Conservation (phyloP, 2,888 invertebrate genomes). For the Diloba caeruleocephala region DNA sequence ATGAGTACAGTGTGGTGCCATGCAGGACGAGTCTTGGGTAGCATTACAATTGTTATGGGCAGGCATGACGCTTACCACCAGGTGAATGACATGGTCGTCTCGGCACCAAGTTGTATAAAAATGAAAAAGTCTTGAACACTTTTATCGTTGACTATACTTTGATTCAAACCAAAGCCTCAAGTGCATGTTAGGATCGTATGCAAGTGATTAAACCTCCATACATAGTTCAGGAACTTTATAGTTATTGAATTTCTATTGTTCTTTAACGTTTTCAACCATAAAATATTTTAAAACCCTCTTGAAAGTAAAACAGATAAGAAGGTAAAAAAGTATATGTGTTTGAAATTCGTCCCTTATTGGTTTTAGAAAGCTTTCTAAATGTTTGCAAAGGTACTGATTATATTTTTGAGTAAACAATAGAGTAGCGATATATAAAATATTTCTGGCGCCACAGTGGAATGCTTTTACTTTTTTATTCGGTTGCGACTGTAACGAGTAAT, state of each 20-base stretch:
- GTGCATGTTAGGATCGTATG: slow-evolving; percentile 23
- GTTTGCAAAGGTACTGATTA: slow-evolving; percentile 46
- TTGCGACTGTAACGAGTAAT: slow-evolving; percentile 9
- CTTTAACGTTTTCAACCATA: slow-evolving; percentile 24
- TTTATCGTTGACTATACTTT: slow-evolving; percentile 20
- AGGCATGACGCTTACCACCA: no score
- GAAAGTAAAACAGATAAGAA: slow-evolving; percentile 14
- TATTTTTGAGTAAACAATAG: slow-evolving; percentile 21
- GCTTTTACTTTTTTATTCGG: slow-evolving; percentile 1
- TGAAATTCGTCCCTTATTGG: slow-evolving; percentile 21
- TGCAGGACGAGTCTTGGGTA: no score
- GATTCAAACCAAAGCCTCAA: slow-evolving; percentile 34
- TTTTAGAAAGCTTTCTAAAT: slow-evolving; percentile 25
- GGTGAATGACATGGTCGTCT: no score
- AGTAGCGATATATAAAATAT: slow-evolving; percentile 21
- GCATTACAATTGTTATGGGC: no score
- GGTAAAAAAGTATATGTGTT: slow-evolving; percentile 6
- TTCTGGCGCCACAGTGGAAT: slow-evolving; percentile 43
- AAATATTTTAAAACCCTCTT: slow-evolving; percentile 41
- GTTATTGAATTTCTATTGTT: slow-evolving; percentile 40
- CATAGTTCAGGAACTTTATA: slow-evolving; percentile 44
- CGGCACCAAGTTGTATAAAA: no score
- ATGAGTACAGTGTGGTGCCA: no score
- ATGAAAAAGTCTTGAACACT: no score
- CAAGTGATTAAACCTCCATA: slow-evolving; percentile 28